A percentile compares a stretch with the other conserved stretches of the same genome.
Conservation (phyloP, 1,140 invertebrate species). For the Megalonaias nervosa region DNA sequence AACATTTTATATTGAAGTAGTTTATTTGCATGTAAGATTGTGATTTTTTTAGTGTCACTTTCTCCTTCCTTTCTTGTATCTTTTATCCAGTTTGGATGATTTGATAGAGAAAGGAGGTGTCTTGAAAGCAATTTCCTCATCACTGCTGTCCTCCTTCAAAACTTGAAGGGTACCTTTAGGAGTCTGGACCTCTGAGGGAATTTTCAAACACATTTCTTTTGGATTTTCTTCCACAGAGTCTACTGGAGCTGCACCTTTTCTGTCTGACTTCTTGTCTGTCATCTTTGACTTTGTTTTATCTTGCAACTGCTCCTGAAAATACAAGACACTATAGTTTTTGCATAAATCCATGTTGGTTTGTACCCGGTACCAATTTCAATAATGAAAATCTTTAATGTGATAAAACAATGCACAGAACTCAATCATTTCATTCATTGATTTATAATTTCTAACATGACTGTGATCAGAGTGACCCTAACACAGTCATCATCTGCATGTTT, state of each 20-base stretch:
- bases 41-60: no score
- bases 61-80: no score
- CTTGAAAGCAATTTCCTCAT: slow-evolving; percentile 39
- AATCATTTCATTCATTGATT: no score
- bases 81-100: slow-evolving; percentile 31
- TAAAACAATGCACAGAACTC: no score
- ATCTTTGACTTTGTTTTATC: not conserved
- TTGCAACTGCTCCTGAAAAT: not conserved
- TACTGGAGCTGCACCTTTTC: not conserved
- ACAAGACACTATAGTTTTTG: not conserved
- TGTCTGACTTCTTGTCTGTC: not conserved
- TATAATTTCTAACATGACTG: no score
- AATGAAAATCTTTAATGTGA: no score
- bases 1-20: no score
- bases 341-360: not conserved
- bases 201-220: slow-evolving; percentile 4
- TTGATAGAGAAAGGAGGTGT: slow-evolving; percentile 35
- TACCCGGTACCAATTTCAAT: not conserved
- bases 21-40: no score
- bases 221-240: not conserved
- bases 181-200: slow-evolving; percentile 26
- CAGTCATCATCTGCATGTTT: no score
- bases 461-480: no score
- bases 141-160: slow-evolving; percentile 37
- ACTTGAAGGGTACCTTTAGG: slow-evolving; percentile 29